phyloP scores from a whole-genome alignment of 1,140 invertebrate species.

The Drosophila nebulosa region DNA sequence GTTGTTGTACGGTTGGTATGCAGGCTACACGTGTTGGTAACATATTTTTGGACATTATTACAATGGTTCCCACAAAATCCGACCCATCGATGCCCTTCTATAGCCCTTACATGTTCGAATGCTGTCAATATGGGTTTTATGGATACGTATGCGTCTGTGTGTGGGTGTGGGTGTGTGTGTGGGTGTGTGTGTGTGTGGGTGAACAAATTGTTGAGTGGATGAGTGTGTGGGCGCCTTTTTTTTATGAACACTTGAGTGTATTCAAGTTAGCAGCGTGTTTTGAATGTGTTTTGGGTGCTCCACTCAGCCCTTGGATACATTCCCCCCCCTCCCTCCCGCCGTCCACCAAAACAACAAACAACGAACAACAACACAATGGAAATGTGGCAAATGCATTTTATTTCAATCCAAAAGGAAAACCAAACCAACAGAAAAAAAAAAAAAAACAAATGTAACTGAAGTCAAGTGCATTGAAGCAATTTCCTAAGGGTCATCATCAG shows the following conservation, averaged over 20 bases:
- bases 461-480: slow-evolving; percentile 40
- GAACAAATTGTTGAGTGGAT: background rate
- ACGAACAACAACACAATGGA: slow-evolving; percentile 6
- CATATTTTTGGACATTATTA: slow-evolving; percentile 79
- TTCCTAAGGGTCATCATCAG: slow-evolving; percentile 31
- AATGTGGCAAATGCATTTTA: slow-evolving; percentile 64
- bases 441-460: slow-evolving; percentile 44
- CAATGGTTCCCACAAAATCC: slow-evolving; percentile 53
- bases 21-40: slow-evolving; percentile 71
- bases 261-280: slow-evolving; percentile 71
- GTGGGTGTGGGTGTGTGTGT: too few species aligned
- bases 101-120: slow-evolving; percentile 33
- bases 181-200: background rate
- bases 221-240: slow-evolving; percentile 23
- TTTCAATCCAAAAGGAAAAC: slow-evolving; percentile 18
- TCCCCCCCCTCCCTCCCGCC: too few species aligned
- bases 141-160: slow-evolving; percentile 1
- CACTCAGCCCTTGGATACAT: background rate
- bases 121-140: slow-evolving; percentile 68
- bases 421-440: background rate
- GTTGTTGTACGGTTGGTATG: slow-evolving; percentile 9
- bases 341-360: slow-evolving; percentile 12
- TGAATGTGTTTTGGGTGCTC: slow-evolving; percentile 51
- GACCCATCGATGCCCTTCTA: slow-evolving; percentile 8
- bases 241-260: slow-evolving; percentile 69